Base-by-base conservation (phyloP, 2,888 invertebrate genomes). In the Gymnoscelis rufifasciata region DNA sequence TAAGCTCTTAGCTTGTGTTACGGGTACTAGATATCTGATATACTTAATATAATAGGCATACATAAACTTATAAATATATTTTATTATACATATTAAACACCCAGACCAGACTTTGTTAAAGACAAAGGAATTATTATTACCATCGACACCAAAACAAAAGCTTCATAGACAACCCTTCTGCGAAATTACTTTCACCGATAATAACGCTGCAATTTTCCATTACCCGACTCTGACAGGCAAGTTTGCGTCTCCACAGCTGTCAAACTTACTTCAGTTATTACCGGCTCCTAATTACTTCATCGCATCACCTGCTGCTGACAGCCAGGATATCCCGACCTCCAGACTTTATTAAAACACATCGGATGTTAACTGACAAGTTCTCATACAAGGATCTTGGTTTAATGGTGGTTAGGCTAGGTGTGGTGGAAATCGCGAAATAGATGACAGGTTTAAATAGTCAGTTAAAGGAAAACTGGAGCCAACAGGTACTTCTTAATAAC, bases 251-350 rank as follows among this genome's bases (percentile, higher is more conserved):
- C 58, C 59, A 57, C 48, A 62, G 57, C 71, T 72, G 74, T 78
- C 83, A 81, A 83, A 83, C 73, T 80, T 71, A 67, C 67, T 69
- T 65, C 68, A 64, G 74, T 78, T 81, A 86, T 82, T 82, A 84
- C 76, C 81, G 70, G 70, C 76, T 82, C 78, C 74, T 88, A 87
- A 87, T 88, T 87, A 84, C 83, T 75, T 74, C 71, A 74, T 73
- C 72, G 75, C 78, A 83, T 83, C 87, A 88, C 87, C 87, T 88
- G 87, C 79, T 66, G 66, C 80, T 88, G 87, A 86, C 86, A 46
- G 47, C 78, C 74, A 76, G 14, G 56, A 50, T 66, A 59, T 7
- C 5, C 1, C 43, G 69, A 71, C 13, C 65, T 38, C 31, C 46
- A 30, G 35, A 52, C 52, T 41, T 40, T 31, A 23, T 6, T n/a